These are phyloP conservation scores for Lagodon rhomboides DNA, from an alignment of 2,797 vertebrate species.

Conservation along the genomic window DNA sequence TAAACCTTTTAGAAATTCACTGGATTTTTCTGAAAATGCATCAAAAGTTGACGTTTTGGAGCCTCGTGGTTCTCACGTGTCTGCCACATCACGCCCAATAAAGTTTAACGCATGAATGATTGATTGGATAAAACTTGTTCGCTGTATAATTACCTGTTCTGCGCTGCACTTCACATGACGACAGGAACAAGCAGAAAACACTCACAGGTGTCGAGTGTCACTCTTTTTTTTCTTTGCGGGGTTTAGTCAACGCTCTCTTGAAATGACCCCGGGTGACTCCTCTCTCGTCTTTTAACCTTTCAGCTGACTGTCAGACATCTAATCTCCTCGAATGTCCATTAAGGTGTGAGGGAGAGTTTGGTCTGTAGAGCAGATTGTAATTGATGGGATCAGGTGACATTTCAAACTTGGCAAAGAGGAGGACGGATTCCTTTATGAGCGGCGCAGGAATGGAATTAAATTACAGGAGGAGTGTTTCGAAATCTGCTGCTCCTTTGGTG, in stretches of 20 bases:
- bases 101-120: background rate
- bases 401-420: slow-evolving; percentile 57
- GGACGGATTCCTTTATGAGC: slow-evolving; percentile 41
- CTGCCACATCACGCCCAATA: background rate
- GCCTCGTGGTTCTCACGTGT: background rate
- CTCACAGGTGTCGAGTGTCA: slow-evolving; percentile 28
- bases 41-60: background rate
- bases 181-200: slow-evolving; percentile 7
- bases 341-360: slow-evolving; percentile 64
- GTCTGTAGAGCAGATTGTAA: slow-evolving; percentile 67
- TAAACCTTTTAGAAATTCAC: background rate
- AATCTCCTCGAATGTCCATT: slow-evolving; percentile 69
- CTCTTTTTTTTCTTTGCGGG: background rate
- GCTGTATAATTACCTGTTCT: background rate
- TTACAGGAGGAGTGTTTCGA: slow-evolving; percentile 12
- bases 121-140: background rate
- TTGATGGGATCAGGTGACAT: slow-evolving; percentile 79
- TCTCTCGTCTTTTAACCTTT: slow-evolving; percentile 60
- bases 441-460: slow-evolving; percentile 28
- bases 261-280: slow-evolving; percentile 55
- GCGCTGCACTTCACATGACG: background rate
- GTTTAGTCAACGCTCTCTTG: slow-evolving; percentile 17
- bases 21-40: background rate
- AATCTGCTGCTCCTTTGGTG: slow-evolving; percentile 24
- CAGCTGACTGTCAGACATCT: slow-evolving; percentile 67